Evolutionary conservation across 1,140 invertebrate species (phyloP).

Genomic region (Drosophila triauraria): DNA sequence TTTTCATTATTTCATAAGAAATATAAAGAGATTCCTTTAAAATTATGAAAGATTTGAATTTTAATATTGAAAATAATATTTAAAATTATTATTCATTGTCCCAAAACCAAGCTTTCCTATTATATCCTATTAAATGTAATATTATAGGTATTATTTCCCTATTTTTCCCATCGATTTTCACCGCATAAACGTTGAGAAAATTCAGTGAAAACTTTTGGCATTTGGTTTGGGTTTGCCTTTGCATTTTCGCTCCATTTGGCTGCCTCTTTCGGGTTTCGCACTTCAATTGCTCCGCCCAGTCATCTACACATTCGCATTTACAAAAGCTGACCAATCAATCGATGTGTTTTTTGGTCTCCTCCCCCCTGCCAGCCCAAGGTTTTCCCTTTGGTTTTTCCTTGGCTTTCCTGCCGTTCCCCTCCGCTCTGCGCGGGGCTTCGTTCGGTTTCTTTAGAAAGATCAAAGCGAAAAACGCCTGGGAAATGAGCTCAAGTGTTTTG

Average conservation of each 20-base stretch:
- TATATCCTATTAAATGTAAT: not conserved
- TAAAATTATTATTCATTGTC: too few species aligned
- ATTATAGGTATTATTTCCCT: not conserved
- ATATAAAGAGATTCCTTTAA: not conserved
- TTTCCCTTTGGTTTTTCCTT: slow-evolving; percentile 26
- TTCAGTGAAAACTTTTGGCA: slow-evolving; percentile 36
- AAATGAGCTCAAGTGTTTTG: slow-evolving; percentile 70
- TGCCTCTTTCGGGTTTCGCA: slow-evolving; percentile 46
- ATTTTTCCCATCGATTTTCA: too few species aligned
- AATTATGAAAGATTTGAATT: too few species aligned
- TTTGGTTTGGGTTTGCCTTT: slow-evolving; percentile 37
- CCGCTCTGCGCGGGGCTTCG: slow-evolving; percentile 14
- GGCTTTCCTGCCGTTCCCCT: not conserved
- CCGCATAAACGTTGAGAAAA: slow-evolving; percentile 44
- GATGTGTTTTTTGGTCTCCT: slow-evolving; percentile 20
- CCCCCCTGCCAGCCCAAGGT: not conserved
- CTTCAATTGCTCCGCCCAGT: slow-evolving; percentile 48
- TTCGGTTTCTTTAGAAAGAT: slow-evolving; percentile 48
- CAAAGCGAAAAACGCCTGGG: slow-evolving; percentile 66
- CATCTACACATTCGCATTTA: slow-evolving; percentile 23
- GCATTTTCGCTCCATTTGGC: slow-evolving; percentile 50
- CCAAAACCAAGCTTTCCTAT: too few species aligned
- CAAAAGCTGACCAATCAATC: slow-evolving; percentile 44
- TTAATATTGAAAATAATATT: too few species aligned
- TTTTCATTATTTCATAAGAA: not conserved